Conservation (phyloP, 1,140 invertebrate genomes). For the Helicoverpa armigera region DNA sequence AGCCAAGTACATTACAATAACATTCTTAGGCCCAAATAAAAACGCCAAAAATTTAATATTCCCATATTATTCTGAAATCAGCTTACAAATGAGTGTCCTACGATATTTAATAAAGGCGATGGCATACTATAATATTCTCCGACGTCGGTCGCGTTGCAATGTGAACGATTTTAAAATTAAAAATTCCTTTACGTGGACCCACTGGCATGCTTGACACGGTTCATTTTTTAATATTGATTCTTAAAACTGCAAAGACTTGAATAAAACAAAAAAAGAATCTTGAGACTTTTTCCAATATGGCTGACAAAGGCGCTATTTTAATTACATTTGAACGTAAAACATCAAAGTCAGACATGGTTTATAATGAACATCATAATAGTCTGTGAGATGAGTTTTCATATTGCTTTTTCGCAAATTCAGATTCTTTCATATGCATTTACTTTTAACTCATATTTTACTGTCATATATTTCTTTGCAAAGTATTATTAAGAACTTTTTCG, state of each 20-base stretch:
- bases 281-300: neutral
- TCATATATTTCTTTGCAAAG: too few relatives aligned
- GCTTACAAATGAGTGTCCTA: conserved; percentile 1
- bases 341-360: neutral
- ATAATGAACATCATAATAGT: neutral
- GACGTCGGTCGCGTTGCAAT: conserved; percentile 13
- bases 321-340: neutral
- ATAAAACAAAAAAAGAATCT: neutral
- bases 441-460: too few relatives aligned
- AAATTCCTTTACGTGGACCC: conserved; percentile 35
- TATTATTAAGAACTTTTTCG: too few relatives aligned
- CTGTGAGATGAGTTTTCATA: neutral
- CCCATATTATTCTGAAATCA: conserved; percentile 13
- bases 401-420: too few relatives aligned
- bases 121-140: conserved; percentile 26
- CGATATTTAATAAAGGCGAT: conserved; percentile 39
- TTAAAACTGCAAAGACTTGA: neutral
- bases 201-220: neutral
- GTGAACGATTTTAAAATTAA: conserved; percentile 46
- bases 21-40: neutral
- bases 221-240: conserved; percentile 1
- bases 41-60: conserved; percentile 3
- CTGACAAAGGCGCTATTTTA: neutral
- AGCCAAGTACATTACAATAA: neutral
- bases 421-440: too few relatives aligned